Evolutionary conservation across 2,113 vertebrate genomes (phyloP), one percentile per base, ranked within the genome.

Genomic region (Vireo altiloquus): DNA sequence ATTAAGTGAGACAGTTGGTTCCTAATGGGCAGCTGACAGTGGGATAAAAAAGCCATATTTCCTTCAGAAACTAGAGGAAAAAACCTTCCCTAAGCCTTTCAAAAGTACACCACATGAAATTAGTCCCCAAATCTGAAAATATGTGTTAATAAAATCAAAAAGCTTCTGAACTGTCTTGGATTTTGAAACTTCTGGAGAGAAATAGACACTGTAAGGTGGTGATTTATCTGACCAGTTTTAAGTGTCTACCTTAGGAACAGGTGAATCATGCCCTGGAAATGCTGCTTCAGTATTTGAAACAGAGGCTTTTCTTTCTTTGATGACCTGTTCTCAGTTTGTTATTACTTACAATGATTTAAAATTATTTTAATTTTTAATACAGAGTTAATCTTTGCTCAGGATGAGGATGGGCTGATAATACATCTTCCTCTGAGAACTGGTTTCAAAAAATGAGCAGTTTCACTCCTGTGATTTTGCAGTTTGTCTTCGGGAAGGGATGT

Each of bases 391-490:
- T 80, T 89, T 3, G 0, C 63, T 92, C 22, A 46, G 17, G 28
- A 49, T 2, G 1, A 78, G 33, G 42, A 24, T 42, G 42, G 28
- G 33, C 72, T 89, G 33, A n/a, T 60, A 72, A 72, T 31, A 21
- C 5, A 40, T 47, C 25, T 49, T 60, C 37, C 42, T 70, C 35
- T 64, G 56, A 68, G 40, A 91, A 37, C 37, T 63, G 8, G 5
- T 77, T 91, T 89, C 54, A 89, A 86, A 95, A 94, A 94, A 77
- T 27, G 47, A 87, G 40, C 40, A 81, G n/a, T 81, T 94, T 59
- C 21, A 68, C 44, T 84, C 40, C 37, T 74, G 20, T 77, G 80
- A 76, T 70, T 92, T 87, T 87, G 80, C 49, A 66, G 64, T 57
- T 91, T 35, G 11, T 81, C 54, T 95, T 82, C 87, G 69, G 30